phyloP scores from a whole-genome alignment of 2,113 vertebrate genomes.

The Acanthisitta chloris region DNA sequence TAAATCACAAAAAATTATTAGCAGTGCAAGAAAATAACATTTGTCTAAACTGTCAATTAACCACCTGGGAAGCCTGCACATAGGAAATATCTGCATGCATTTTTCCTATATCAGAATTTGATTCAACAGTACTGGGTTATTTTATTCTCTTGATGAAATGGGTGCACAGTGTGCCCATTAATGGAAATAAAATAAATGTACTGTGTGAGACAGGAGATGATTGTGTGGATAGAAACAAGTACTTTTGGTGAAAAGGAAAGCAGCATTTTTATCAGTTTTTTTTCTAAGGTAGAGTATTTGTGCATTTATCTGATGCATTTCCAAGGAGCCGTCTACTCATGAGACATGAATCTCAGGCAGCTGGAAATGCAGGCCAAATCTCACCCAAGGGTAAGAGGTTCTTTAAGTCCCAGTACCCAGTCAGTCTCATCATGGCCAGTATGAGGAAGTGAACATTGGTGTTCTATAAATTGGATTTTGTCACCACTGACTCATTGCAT shows the following conservation, averaged over 20 bases:
- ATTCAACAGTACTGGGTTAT: not conserved
- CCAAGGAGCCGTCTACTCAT: not conserved
- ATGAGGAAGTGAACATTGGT: not conserved
- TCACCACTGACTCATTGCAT: not conserved
- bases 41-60: not conserved
- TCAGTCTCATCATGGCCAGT: not conserved
- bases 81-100: constrained; percentile 3
- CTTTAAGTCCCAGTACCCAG: not conserved
- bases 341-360: not conserved
- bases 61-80: not conserved
- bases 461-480: not conserved
- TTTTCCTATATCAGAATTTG: not conserved
- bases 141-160: not conserved
- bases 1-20: not conserved
- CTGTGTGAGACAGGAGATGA: not conserved
- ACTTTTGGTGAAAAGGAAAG: not conserved
- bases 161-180: not conserved
- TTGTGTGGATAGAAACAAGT: not conserved
- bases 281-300: not conserved
- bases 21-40: not conserved
- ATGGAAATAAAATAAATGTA: not conserved
- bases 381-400: not conserved
- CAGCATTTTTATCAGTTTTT: not conserved
- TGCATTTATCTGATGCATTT: not conserved
- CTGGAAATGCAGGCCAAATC: not conserved